These are phyloP conservation scores for Cercopithecus mitis DNA, from an alignment of 2,797 vertebrate genomes.

Conservation along the genomic window DNA sequence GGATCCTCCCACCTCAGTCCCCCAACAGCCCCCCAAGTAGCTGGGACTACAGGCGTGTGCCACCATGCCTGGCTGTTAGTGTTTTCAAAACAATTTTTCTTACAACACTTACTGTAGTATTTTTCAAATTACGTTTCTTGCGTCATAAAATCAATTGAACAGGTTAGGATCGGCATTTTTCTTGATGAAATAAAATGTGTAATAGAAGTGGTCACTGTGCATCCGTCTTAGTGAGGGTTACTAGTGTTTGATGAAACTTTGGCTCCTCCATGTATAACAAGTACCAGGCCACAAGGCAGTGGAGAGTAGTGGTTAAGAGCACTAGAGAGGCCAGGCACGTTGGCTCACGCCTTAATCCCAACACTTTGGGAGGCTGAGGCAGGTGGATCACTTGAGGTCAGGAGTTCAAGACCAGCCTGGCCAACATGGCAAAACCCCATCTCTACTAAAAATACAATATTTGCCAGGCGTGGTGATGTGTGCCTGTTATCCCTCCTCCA, in stretches of 20 bases:
- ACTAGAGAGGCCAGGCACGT: neutral
- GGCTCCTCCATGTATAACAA: neutral
- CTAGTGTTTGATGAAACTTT: neutral
- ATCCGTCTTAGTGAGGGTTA: neutral
- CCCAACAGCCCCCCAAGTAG: neutral
- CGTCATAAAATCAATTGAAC: conserved; percentile 21
- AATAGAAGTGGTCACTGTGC: neutral
- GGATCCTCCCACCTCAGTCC: neutral
- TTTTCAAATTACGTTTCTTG: conserved; percentile 39
- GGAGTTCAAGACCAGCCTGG: neutral
- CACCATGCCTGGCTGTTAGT: neutral
- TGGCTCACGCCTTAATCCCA: neutral
- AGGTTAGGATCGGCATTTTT: neutral
- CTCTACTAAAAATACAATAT: neutral
- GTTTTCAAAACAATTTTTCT: neutral
- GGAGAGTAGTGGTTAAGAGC: neutral
- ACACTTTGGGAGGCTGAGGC: neutral
- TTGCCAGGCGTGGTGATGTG: neutral
- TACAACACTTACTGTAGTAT: neutral
- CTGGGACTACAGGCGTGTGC: neutral
- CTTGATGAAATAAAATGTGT: neutral
- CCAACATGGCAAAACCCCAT: neutral
- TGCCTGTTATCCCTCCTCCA: neutral
- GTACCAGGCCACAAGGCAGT: neutral
- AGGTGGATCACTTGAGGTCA: neutral